Base-by-base conservation (phyloP, 2,113 vertebrate genomes). In the Dromiciops gliroides region DNA sequence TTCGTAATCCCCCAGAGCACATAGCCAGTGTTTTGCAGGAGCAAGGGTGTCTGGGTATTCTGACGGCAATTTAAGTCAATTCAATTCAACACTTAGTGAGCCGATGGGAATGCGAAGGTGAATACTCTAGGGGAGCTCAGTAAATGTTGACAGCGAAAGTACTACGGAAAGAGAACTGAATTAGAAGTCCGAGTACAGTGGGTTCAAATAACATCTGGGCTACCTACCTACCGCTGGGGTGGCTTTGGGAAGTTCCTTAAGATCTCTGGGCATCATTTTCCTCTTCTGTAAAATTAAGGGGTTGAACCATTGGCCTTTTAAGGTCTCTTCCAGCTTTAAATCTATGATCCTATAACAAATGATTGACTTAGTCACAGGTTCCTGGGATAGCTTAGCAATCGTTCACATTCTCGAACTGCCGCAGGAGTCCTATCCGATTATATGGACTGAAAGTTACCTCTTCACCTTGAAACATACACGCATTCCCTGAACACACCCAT, bases 381-480 rank as follows among this genome's bases (percentile, higher is more conserved):
- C 37, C 67, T 83, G n/a, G 67, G 19, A 44, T 83, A 83, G n/a
- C 5, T 44, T 83, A 44, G 37, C 67, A 22, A 83, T n/a, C 67
- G 0, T 83, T n/a, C 67, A 75, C 67, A 75, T n/a, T 83, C n/a
- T 53, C 48, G 48, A 0, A 48, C 48, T n/a, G n/a, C 8, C 25
- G 11, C 51, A 12, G 48, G 26, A 24, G 14, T 4, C 48, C 91
- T 9, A 28, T 83, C 49, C 47, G 14, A 49, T 25, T 48, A n/a
- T 56, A 44, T n/a, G 50, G 60, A 28, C 75, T 48, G 44, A 60
- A 83, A 92, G 60, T 96, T 88, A 25, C 89, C 91, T 91, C 89
- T 8, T 91, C 47, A 51, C 95, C 92, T 92, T 50, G 26, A 50
- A 56, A 92, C 83, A 48, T 91, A 91, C n/a, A 47, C 89, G 48